These are phyloP conservation scores for Myopa tessellatipennis DNA, from an alignment of 2,888 invertebrate species.

Conservation along the genomic window DNA sequence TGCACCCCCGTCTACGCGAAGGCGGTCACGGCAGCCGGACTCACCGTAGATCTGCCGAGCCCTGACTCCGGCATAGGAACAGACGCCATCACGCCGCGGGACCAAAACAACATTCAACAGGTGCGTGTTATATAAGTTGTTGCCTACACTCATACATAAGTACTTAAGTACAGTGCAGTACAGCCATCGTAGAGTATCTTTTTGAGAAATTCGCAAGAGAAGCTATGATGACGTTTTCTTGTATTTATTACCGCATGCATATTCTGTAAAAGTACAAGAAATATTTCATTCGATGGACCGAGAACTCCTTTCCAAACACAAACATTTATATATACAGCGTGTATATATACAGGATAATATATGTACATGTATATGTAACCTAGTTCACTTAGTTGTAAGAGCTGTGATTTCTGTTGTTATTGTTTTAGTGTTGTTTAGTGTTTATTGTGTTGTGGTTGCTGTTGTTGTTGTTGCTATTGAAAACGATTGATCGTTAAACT, in stretches of 20 bases:
- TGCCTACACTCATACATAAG: conserved; percentile 21
- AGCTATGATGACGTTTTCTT: no score
- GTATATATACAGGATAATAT: background rate
- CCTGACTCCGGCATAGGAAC: conserved; percentile 97
- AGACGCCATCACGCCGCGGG: conserved; percentile 90
- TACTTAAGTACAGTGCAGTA: no score
- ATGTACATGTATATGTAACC: conserved; percentile 12
- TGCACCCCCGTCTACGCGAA: conserved; percentile 66
- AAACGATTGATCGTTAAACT: conserved; percentile 19
- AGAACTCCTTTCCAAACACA: conserved; percentile 6
- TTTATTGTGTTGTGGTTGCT: conserved; percentile 21
- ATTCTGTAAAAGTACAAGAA: background rate
- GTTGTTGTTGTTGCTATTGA: conserved; percentile 32
- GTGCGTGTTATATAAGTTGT: conserved; percentile 70
- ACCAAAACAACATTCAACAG: conserved; percentile 90
- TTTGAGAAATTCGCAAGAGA: no score
- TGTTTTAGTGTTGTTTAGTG: conserved; percentile 22
- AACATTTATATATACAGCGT: background rate
- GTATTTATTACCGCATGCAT: no score
- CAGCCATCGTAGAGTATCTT: no score
- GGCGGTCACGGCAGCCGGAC: conserved; percentile 78
- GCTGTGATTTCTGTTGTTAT: background rate
- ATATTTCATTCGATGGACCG: background rate
- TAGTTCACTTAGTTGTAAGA: conserved; percentile 9
- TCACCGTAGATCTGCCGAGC: conserved; percentile 93